Base-by-base conservation (phyloP, 2,797 vertebrate genomes). In the Margarornis squamiger region DNA sequence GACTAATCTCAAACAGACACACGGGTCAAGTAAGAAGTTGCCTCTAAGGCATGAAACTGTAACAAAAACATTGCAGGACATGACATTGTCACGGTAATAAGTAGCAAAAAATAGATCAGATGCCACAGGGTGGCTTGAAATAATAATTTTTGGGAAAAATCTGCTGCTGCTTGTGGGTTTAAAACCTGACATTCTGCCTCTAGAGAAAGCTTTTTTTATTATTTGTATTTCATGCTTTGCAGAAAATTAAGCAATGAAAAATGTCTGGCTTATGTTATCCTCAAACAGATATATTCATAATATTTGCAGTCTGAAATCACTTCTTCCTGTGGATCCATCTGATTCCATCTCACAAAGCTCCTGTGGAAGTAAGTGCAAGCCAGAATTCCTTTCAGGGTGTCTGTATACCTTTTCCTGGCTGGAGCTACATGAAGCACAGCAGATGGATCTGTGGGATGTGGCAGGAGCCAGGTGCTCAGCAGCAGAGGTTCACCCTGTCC, bases 371-470 rank as follows among this genome's bases (percentile, higher is more conserved):
- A 57, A 74, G 30, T 3, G 27, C 9, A 6, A 5, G 23, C 52
- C 48, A 1, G 0, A 52, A 8, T 82, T 38, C 24, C 51, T 66
- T 32, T 16, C 19, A 8, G 63, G 39, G 39, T 2, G 13, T 55
- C 57, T 66, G 29, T 12, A 1, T 43, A 11, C 48, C 57, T 61
- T 75, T 29, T 71, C 39, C 67, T 73, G 84, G 39, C 72, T 83
- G 19, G 20, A 7, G 29, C n/a, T 63, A 0, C 14, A 1, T 66
- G 23, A 14, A 20, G 8, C 38, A 5, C 0, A 49, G 76, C 63
- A 26, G 70, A 6, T 13, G 9, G 26, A 5, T 4, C 29, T 4
- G n/a, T 23, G 71, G 77, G 51, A 45, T 66, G 4, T 29, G 45
- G 14, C 41, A 8, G 74, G 79, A 72, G 7, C 26, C 39, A 10